Evolutionary conservation across 2,797 vertebrate genomes (phyloP).

Genomic region (Eospalax fontanierii): DNA sequence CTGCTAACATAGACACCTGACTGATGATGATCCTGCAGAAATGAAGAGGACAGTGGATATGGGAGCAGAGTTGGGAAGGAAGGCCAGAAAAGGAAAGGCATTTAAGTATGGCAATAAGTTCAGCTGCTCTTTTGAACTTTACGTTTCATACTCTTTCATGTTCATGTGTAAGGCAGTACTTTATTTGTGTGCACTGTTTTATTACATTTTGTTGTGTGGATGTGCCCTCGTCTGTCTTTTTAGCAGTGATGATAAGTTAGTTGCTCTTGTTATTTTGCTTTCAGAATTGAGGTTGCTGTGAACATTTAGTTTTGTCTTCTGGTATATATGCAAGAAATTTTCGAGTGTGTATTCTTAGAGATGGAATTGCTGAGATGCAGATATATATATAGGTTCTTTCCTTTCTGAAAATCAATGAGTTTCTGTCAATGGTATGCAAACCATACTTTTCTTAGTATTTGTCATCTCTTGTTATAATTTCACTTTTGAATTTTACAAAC

Average conservation of each 20-base stretch:
- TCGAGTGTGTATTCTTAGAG: background rate
- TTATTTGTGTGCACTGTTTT: background rate
- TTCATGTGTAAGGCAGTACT: background rate
- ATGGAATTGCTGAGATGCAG: conserved; percentile 9
- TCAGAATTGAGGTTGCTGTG: conserved; percentile 5
- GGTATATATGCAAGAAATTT: background rate
- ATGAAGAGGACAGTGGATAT: background rate
- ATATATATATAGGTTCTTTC: background rate
- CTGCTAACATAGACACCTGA: background rate
- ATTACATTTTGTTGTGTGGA: background rate
- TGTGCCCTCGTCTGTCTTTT: background rate
- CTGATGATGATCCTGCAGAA: background rate
- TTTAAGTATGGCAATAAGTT: background rate
- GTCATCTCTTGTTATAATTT: conserved; percentile 2
- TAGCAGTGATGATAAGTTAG: background rate
- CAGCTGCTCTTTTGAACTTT: background rate
- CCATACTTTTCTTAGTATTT: background rate
- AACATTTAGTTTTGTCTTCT: conserved; percentile 32
- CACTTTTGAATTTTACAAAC: conserved; percentile 30
- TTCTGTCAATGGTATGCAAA: background rate
- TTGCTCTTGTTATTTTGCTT: conserved; percentile 34
- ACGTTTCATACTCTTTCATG: background rate
- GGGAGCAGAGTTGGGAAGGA: no score
- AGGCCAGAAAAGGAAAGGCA: background rate
- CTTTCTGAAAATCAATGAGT: background rate